Evolutionary conservation across 2,888 invertebrate species (phyloP), one percentile per base, ranked within the genome.

Genomic region (Synanthedon andrenaeformis): DNA sequence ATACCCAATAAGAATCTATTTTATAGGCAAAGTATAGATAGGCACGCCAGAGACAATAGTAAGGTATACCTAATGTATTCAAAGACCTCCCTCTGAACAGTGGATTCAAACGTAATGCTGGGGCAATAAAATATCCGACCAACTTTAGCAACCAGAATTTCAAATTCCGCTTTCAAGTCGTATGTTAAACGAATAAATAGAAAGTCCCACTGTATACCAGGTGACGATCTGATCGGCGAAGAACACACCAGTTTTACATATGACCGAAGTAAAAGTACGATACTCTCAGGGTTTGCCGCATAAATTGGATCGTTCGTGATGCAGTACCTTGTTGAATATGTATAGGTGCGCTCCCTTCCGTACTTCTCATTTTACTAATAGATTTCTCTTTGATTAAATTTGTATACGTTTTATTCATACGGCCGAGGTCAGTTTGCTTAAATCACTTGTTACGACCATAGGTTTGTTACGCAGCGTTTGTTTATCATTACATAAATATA

Each of bases 331-430:
- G 86, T 87, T 87, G 87, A 86, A 87, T 87, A 87, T 87, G 87
- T 87, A 87, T 86, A 85, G 81, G 78, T 84, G 80, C 73, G 82
- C 82, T 82, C 86, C 86, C 86, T 87, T 84, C 86, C 87, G 82
- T 84, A 84, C 80, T 86, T 84, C 86, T 86, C 87, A 87, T 87
- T 87, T 87, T 87, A 85, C 87, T 87, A 87, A 87, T 87, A 87
- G 86, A 87, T 86, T 87, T 84, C 82, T 81, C 83, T 86, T 83
- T 87, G 86, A 87, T 87, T 87, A 87, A 86, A 87, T 86, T 86
- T 87, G 86, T 86, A 82, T 83, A 81, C 82, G 79, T 84, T 87
- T 85, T 85, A 86, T 85, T 83, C 85, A 84, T 83, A 82, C 75
- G 76, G 64, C 62, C 64, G 71, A 74, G 74, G 72, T 78, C 69